phyloP scores from a whole-genome alignment of 2,888 invertebrate genomes.

The Eucera pruinosa region DNA sequence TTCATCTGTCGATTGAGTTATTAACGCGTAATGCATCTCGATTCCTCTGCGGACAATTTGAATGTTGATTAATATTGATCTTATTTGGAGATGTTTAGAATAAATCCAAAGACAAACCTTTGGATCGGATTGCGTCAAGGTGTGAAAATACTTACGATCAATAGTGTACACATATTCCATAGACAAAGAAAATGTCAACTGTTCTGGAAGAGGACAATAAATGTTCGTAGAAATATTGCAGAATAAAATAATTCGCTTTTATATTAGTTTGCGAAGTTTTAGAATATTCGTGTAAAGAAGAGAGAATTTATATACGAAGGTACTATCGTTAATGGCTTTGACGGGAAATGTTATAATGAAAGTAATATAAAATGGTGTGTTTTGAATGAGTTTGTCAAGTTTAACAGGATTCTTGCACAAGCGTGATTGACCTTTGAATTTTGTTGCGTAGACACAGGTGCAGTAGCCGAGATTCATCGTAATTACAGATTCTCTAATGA shows the following conservation, averaged over 20 bases:
- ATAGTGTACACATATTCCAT: background rate
- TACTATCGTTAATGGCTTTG: background rate
- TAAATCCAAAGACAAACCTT: too few species aligned
- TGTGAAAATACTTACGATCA: too few species aligned
- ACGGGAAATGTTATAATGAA: background rate
- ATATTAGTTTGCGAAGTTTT: background rate
- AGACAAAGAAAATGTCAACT: background rate
- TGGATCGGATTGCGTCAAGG: too few species aligned
- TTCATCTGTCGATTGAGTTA: too few species aligned
- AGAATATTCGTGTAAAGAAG: background rate
- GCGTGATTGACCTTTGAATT: slow-evolving; percentile 47
- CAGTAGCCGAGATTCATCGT: slow-evolving; percentile 40
- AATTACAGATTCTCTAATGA: slow-evolving; percentile 67
- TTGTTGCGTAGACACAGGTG: slow-evolving; percentile 31
- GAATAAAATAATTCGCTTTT: background rate
- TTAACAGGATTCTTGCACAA: background rate
- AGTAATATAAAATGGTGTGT: background rate
- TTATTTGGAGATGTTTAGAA: too few species aligned
- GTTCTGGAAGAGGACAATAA: background rate
- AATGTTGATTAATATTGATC: too few species aligned
- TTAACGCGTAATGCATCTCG: too few species aligned
- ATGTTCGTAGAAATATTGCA: too few species aligned
- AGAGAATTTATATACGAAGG: background rate
- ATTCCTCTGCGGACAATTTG: too few species aligned
- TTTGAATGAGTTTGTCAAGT: slow-evolving; percentile 1